These are phyloP conservation scores for Phoebastria nigripes DNA, from an alignment of 2,797 vertebrate genomes.

Conservation along the genomic window DNA sequence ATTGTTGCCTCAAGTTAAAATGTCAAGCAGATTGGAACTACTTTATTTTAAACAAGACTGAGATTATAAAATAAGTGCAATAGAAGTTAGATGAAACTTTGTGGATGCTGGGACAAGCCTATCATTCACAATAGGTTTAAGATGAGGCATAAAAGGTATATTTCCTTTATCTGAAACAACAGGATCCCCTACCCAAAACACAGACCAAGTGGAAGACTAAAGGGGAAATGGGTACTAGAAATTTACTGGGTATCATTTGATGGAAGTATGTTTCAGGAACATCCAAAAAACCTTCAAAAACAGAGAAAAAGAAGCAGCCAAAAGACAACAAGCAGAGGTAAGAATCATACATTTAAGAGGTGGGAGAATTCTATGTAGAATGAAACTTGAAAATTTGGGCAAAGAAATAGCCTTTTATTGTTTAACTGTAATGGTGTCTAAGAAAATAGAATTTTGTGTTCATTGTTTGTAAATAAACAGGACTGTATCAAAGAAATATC, in stretches of 20 bases:
- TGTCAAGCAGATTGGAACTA: not conserved
- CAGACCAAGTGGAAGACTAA: not conserved
- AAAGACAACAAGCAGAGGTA: not conserved
- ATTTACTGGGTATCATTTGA: not conserved
- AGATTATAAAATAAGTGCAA: not conserved
- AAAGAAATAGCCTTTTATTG: not conserved
- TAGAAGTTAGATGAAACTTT: not conserved
- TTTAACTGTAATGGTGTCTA: not conserved
- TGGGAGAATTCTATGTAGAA: not conserved
- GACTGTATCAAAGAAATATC: not conserved
- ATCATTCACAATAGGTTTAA: not conserved
- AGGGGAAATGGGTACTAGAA: not conserved
- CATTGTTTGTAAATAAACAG: not conserved
- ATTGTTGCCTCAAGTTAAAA: not conserved
- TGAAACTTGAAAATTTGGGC: not conserved
- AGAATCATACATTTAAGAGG: not conserved
- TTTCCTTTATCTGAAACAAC: not conserved
- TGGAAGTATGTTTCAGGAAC: not conserved
- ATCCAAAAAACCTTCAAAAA: not conserved
- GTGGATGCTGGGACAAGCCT: not conserved
- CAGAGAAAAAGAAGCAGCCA: not conserved
- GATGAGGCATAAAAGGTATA: accelerated
- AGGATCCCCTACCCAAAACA: not conserved
- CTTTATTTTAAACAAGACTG: not conserved
- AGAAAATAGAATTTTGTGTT: not conserved